Evolutionary conservation across 2,888 invertebrate genomes (phyloP).

Genomic region (Phymatocera aterrima): DNA sequence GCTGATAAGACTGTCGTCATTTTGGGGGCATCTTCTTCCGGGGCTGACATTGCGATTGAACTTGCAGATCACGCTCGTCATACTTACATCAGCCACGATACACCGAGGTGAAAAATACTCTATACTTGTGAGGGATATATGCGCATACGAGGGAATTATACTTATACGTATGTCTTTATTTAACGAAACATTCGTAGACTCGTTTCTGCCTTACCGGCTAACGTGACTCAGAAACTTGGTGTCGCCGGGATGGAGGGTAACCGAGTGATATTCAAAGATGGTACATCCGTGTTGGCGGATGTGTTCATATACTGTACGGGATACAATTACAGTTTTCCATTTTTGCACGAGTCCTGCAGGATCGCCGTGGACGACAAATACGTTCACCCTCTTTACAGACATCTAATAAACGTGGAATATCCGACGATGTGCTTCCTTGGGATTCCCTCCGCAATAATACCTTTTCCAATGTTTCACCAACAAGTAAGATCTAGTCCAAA

Average conservation of each 20-base stretch:
- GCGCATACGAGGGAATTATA: not conserved
- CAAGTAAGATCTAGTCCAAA: slow-evolving; percentile 82
- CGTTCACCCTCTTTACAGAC: slow-evolving; percentile 85
- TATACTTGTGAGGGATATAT: not conserved
- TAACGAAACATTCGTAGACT: slow-evolving; percentile 62
- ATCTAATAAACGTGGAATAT: slow-evolving; percentile 84
- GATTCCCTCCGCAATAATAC: slow-evolving; percentile 81
- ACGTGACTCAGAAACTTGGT: slow-evolving; percentile 78
- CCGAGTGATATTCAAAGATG: slow-evolving; percentile 80
- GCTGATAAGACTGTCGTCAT: slow-evolving; percentile 79
- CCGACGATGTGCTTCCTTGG: slow-evolving; percentile 89
- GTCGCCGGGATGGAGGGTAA: slow-evolving; percentile 75
- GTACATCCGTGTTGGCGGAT: slow-evolving; percentile 79
- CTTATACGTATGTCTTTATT: not conserved
- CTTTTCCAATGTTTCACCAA: slow-evolving; percentile 83
- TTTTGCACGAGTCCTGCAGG: slow-evolving; percentile 80
- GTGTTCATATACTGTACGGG: slow-evolving; percentile 86
- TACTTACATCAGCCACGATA: slow-evolving; percentile 78
- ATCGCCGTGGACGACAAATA: slow-evolving; percentile 80
- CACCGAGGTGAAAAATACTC: slow-evolving; percentile 67
- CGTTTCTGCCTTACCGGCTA: slow-evolving; percentile 75
- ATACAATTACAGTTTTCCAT: slow-evolving; percentile 84
- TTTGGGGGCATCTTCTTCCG: slow-evolving; percentile 86
- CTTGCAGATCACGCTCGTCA: slow-evolving; percentile 76
- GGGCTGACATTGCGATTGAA: slow-evolving; percentile 84